Base-by-base conservation (phyloP, 2,888 invertebrate genomes). In the Meteorus colon region DNA sequence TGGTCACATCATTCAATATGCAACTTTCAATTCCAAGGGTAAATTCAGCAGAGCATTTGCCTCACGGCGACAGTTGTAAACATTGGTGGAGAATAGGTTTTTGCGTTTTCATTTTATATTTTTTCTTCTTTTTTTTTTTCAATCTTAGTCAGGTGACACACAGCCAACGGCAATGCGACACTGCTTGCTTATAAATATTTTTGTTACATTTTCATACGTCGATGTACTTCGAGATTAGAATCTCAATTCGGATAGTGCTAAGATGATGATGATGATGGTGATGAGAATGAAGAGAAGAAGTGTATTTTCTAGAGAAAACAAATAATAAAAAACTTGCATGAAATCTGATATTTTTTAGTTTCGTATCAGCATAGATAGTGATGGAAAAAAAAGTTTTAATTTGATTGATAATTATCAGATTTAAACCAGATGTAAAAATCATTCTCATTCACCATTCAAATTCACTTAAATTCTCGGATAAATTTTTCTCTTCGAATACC, bases 111-210 rank as follows among this genome's bases (percentile, higher is more conserved):
- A n/a, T 48, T 16, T 55, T 55, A 29, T 55, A n/a, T 48, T 48
- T 48, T 48, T 6, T 16, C 16, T 51, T 55, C 19, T n/a, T 4
- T 48, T 2, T 4, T 48, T 48, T 16, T 4, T n/a, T 48, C 48
- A 62, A 45, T 45, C 29, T 62, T 72, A 41, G 63, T 27, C n/a
- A 72, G 73, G 76, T 76, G 76, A 76, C 76, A 76, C 19, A 68
- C 19, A 76, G 73, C 76, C 76, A n/a, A n/a, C 27, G 70, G 72
- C 72, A 62, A 74, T 66, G 71, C 66, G 65, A 41, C 67, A 31
- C 48, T 67, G 60, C 41, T 60, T 48, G 67, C 66, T 75, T 72
- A 66, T 72, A 60, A 71, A 75, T 75, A 51, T 67, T 34, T 75
- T 19, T 66, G 63, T 14, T 41, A 60, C 12, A 6, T 45, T 48